phyloP scores from a whole-genome alignment of 64 coral and sea anemone species.

The Anthopleura sola region DNA sequence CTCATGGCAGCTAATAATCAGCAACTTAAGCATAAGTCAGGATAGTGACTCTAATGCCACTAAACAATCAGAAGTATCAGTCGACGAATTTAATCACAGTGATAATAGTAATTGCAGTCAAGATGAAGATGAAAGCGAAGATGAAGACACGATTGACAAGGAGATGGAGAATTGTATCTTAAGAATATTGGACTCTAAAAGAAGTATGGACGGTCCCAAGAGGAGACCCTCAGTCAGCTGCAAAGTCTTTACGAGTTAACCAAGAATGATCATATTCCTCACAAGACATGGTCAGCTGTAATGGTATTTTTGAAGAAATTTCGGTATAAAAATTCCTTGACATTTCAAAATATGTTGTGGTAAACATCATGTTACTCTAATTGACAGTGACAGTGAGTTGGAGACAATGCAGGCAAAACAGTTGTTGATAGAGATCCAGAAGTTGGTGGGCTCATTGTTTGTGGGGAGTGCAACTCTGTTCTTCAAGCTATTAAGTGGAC shows the following conservation, averaged over 20 bases:
- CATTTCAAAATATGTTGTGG: slow-evolving; percentile 3
- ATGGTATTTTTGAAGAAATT: slow-evolving; percentile 1
- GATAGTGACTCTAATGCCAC: no score
- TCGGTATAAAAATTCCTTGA: neutral
- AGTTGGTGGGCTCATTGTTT: slow-evolving; percentile 39
- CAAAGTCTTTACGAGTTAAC: neutral
- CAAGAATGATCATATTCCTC: neutral
- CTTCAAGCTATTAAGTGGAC: slow-evolving; percentile 55
- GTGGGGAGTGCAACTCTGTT: slow-evolving; percentile 9
- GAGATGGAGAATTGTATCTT: no score
- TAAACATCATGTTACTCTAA: neutral
- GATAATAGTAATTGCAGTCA: no score
- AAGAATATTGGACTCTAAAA: neutral
- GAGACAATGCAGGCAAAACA: slow-evolving; percentile 26
- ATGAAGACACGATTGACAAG: no score
- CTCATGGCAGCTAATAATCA: no score
- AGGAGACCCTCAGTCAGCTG: neutral
- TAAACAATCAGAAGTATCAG: no score
- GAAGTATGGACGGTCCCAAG: neutral
- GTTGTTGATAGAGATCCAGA: slow-evolving; percentile 40
- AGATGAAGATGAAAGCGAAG: no score
- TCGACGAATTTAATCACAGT: no score
- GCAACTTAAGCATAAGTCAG: no score
- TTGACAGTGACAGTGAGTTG: neutral
- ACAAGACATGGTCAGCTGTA: neutral